Evolutionary conservation across 1,140 invertebrate species (phyloP), one percentile per base, ranked within the genome.

Genomic region (Oryctes rhinoceros): DNA sequence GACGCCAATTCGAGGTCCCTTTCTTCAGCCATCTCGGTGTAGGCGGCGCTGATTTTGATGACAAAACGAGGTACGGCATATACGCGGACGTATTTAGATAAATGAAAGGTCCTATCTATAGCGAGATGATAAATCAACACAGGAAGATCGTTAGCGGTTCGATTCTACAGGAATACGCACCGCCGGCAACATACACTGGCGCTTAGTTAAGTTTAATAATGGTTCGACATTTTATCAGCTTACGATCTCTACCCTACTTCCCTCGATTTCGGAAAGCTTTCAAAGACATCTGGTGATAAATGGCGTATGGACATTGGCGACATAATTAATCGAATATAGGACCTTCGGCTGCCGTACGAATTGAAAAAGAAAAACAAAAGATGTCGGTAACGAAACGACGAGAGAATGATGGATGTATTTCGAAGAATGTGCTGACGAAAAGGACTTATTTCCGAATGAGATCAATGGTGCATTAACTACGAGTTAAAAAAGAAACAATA

Each of bases 91-190:
- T 18, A 59, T 59, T 59, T 59, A 59, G 53, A 59, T 59, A 59
- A 59, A 59, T 59, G 53, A 59, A 59, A 59, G 18, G 53, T 15
- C 15, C 53, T 59, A 59, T 59, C 53, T 59, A 59, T 59, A 59
- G 53, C 53, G 53, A 59, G 53, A 59, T 59, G 53, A 59, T 59
- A 59, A 59, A 59, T 59, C 53, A 59, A 18, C 53, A 59, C 53
- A 59, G 53, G 53, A 59, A 59, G 15, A 59, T 59, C 53, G 53
- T n/a, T 59, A 59, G 53, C 18, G 53, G n/a, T 59, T 59, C 53
- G 53, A 59, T 59, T 59, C 15, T 59, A n/a, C 53, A 59, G 53
- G 5, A 59, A 59, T 59, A 59, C 18, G 5, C 53, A 18, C 15
- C 53, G 15, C 18, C 15, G 18, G 15, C 15, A n/a, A 4, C 18